Base-by-base conservation (phyloP, 2,888 invertebrate species). In the Gibbula magus region DNA sequence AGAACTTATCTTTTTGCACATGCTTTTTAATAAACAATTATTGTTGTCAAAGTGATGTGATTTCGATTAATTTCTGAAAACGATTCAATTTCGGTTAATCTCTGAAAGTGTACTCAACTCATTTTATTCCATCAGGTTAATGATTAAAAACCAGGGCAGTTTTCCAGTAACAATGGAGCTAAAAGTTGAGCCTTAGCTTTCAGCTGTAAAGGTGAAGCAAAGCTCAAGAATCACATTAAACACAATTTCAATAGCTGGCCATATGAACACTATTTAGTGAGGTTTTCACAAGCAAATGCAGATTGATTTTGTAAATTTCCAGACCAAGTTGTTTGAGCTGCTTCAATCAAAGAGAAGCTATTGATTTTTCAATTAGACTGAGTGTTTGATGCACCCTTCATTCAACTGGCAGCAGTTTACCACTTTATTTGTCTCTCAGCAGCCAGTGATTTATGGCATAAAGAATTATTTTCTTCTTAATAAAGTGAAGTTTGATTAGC, bases 221-320 rank as follows among this genome's bases (percentile, higher is more conserved):
- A 8, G 45, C 45, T 45, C 5, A 13, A 45, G 45, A 45, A 45
- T 45, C 45, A 45, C 45, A 45, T 45, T 45, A 10, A 45, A 45
- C 45, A 45, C 45, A 45, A 10, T 45, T 45, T 45, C 45, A 45
- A 61, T 61, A 25, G 29, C 61, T 13, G 29, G 29, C 61, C 13
- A 25, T 61, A 29, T 10, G 61, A 61, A 29, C 61, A 25, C 61
- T 18, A 61, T 61, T 18, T 8, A 25, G 29, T 29, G 29, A 61
- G 29, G 29, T 61, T 29, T 61, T 61, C 29, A 61, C 29, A 61
- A 29, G 29, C 61, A 61, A 61, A 61, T 61, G 61, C 29, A 29
- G 29, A 61, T 61, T 61, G 61, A 61, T 61, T 61, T 61, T 18
- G 25, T 61, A 61, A 61, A 61, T 61, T 61, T 61, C 61, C 61